phyloP scores from a whole-genome alignment of 2,888 invertebrate species.

The Eupithecia abbreviata region DNA sequence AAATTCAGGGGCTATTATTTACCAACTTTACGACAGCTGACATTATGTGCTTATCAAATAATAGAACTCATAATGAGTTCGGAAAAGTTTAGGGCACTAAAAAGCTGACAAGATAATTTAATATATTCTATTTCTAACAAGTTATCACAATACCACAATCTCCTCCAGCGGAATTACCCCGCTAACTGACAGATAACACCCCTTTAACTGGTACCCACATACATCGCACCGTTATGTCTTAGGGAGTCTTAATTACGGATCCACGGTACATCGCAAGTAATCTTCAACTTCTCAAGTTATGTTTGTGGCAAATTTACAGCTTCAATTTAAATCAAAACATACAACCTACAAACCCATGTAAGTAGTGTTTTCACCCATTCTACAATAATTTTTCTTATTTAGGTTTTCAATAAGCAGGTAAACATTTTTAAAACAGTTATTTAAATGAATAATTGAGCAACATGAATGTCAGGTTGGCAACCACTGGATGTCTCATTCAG shows the following conservation, averaged over 20 bases:
- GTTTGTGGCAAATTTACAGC: constrained; percentile 29
- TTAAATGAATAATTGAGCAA: not conserved
- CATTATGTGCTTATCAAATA: constrained; percentile 1
- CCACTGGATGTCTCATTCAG: not conserved
- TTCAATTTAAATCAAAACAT: constrained; percentile 9
- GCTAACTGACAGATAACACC: constrained; percentile 46
- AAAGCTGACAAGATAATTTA: not conserved
- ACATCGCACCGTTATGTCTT: constrained; percentile 33
- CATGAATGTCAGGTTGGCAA: not conserved
- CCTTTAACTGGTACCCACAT: constrained; percentile 39
- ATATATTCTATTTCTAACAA: constrained; percentile 10
- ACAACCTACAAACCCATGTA: not conserved
- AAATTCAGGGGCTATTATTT: constrained; percentile 18
- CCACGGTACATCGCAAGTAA: constrained; percentile 37
- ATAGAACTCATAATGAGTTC: not conserved
- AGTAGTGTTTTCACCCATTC: not conserved
- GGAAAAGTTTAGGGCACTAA: not conserved
- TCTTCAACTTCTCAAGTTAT: constrained; percentile 24
- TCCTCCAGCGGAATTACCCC: constrained; percentile 29
- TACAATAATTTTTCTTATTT: not conserved
- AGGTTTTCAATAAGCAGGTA: not conserved
- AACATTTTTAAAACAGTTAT: not conserved
- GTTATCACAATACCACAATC: constrained; percentile 22
- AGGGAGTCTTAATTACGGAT: constrained; percentile 51
- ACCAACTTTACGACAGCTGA: not conserved